Base-by-base conservation (phyloP, 2,888 invertebrate species). In the Dryococelus australis region DNA sequence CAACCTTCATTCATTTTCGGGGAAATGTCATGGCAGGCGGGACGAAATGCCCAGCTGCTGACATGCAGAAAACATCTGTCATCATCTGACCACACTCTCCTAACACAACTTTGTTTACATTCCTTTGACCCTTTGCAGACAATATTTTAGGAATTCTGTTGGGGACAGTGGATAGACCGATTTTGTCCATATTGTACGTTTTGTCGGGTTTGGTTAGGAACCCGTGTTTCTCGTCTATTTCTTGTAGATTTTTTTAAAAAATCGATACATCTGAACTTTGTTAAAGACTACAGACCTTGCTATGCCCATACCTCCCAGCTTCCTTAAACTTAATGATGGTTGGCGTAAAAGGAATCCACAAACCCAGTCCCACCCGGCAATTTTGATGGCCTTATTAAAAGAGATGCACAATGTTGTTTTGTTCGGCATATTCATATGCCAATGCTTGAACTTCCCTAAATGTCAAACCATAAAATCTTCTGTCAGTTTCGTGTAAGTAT, bases 171-270 rank as follows among this genome's bases (percentile, higher is more conserved):
- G 92, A 90, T 84, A 93, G 91, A 0, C 92, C 92, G 3, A 92
- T 93, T 91, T 93, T 92, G 86, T 93, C 92, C 85, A 91, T 90
- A 89, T 93, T 93, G 89, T 90, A 93, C 24, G 92, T 90, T 26
- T 89, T 87, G 65, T 65, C 16, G 13, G 65, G 65, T 87, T 89
- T 85, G 24, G 91, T 88, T 28, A 87, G 83, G 87, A 90, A 90
- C n/a, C 88, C 53, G 80, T 90, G 86, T 86, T 89, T 90, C 43
- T 88, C 86, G 89, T 90, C 90, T 12, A 90, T 65, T 35, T 88
- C 87, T 88, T 88, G 88, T 51, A 91, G 88, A 86, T 90, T 90
- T 6, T 88, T 87, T n/a, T n/a, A n/a, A 90, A 91, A 87, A 91
- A 91, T 27, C 87, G 65, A 27, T 88, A 79, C 0, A 91, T 88